phyloP scores from a whole-genome alignment of 2,113 vertebrate genomes.

The Melanerpes formicivorus region DNA sequence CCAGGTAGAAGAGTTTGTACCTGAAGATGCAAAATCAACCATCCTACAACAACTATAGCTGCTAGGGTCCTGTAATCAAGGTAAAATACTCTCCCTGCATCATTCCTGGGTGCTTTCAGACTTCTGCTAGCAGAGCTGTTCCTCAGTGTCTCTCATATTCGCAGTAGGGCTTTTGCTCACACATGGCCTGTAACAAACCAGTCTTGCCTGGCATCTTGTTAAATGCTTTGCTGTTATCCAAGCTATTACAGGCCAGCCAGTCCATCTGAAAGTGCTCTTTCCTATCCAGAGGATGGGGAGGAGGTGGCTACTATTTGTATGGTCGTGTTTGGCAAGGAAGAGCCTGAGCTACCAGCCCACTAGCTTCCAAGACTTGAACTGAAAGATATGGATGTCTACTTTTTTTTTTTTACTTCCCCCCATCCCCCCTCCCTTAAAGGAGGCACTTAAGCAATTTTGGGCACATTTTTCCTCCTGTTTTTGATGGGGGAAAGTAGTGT shows the following conservation, averaged over 20 bases:
- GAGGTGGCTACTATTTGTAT: neutral
- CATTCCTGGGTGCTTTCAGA: neutral
- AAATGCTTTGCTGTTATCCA: neutral
- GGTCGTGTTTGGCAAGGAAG: neutral
- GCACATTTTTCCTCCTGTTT: neutral
- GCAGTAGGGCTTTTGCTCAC: neutral
- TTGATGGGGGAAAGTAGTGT: neutral
- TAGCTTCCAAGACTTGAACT: neutral
- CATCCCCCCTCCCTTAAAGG: neutral
- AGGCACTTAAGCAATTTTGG: neutral
- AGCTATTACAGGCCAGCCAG: neutral
- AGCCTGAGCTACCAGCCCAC: neutral
- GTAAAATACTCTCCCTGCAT: neutral
- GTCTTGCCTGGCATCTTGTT: neutral
- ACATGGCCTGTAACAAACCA: neutral
- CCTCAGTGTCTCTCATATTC: neutral
- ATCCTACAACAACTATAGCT: neutral
- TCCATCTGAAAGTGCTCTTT: neutral
- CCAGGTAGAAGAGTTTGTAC: neutral
- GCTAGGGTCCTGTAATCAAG: neutral
- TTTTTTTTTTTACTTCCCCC: neutral
- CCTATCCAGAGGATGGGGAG: neutral
- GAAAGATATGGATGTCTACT: neutral
- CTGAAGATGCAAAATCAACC: neutral
- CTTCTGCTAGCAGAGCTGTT: neutral